Conservation (phyloP, 2,113 vertebrate genomes). For the Nettapus auritus region DNA sequence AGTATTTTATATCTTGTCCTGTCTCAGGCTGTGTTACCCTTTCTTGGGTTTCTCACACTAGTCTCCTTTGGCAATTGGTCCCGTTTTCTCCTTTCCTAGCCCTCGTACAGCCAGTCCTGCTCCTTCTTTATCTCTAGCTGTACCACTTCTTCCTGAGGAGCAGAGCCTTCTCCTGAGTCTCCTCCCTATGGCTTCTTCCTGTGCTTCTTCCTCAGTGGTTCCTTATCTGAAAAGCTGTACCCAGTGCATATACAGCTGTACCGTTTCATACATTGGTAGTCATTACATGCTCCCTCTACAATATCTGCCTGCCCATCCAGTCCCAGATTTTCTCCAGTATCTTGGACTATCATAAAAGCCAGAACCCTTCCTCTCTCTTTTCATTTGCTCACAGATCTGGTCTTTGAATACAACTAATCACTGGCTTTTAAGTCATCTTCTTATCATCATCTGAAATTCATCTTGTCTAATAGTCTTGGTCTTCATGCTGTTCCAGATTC, state of each 20-base stretch:
- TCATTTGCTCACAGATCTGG: not conserved
- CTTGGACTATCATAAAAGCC: not conserved
- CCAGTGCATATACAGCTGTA: too few relatives aligned
- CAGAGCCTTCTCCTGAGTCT: not conserved
- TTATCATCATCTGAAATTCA: not conserved
- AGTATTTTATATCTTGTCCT: not conserved
- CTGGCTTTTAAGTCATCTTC: not conserved
- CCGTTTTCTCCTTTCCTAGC: not conserved
- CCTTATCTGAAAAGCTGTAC: not conserved
- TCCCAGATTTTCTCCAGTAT: not conserved
- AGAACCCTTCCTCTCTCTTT: not conserved
- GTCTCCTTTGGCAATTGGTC: not conserved
- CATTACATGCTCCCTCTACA: not conserved
- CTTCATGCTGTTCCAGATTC: not conserved
- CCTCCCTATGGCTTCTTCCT: not conserved
- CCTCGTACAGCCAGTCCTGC: not conserved
- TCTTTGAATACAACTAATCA: not conserved
- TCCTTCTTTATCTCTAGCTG: not conserved
- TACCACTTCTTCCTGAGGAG: not conserved
- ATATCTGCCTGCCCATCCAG: not conserved
- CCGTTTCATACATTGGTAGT: not conserved
- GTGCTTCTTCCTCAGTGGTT: not conserved
- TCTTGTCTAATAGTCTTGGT: not conserved
- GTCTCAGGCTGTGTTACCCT: not conserved
- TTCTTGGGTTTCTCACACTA: not conserved